Conservation (phyloP, 1,140 invertebrate genomes). For the Zaprionus tsacasi region DNA sequence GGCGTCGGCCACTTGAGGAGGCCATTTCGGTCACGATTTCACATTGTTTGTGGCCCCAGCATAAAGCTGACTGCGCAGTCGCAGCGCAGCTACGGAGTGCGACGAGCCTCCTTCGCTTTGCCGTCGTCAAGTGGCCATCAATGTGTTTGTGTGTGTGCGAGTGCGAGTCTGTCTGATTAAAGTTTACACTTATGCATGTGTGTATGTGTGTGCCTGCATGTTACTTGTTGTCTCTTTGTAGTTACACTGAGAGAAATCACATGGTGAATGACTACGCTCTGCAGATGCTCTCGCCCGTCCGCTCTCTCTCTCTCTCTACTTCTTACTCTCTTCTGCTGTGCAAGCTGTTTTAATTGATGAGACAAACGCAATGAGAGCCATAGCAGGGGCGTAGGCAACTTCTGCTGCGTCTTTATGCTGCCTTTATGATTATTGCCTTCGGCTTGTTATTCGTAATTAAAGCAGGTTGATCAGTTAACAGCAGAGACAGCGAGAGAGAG, state of each 20-base stretch:
- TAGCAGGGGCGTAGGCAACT: slow-evolving; percentile 3
- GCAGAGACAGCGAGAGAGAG: not conserved
- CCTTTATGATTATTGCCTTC: slow-evolving; percentile 68
- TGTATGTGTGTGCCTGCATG: slow-evolving; percentile 14
- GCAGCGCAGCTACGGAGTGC: slow-evolving; percentile 49
- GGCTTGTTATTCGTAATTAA: slow-evolving; percentile 51
- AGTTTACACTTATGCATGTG: slow-evolving; percentile 2
- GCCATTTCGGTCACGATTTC: slow-evolving; percentile 79
- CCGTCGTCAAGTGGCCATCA: slow-evolving; percentile 60
- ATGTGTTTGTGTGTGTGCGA: slow-evolving; percentile 31
- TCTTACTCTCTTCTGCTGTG: not conserved
- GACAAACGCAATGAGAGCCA: slow-evolving; percentile 42
- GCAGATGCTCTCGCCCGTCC: not conserved
- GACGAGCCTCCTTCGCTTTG: slow-evolving; percentile 73
- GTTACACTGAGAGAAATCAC: slow-evolving; percentile 30
- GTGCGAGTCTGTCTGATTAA: slow-evolving; percentile 7
- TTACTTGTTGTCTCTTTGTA: slow-evolving; percentile 34
- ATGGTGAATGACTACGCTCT: not conserved
- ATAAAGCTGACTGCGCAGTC: slow-evolving; percentile 52
- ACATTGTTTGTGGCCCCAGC: slow-evolving; percentile 38
- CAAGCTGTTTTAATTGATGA: slow-evolving; percentile 67
- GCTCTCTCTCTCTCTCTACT: not conserved
- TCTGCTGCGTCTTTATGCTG: slow-evolving; percentile 24
- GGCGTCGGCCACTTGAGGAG: slow-evolving; percentile 63
- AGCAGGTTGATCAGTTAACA: slow-evolving; percentile 32